Base-by-base conservation (phyloP, 2,888 invertebrate species). In the Polylopha cassiicola region DNA sequence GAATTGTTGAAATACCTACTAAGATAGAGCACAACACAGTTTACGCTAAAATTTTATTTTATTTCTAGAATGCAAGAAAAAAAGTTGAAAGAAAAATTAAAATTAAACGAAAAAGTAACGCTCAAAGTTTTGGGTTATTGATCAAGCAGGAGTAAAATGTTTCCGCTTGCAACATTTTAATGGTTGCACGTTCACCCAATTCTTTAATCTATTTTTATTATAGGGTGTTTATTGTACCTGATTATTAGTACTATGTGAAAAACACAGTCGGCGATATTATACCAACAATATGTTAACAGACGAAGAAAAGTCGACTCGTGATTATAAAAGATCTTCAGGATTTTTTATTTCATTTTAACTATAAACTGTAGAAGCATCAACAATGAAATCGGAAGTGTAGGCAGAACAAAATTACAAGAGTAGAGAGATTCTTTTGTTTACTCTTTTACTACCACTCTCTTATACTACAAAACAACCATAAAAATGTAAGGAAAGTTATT, bases 101-200 rank as follows among this genome's bases (percentile, higher is more conserved):
- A 55, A 16, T n/a, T 13, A 16, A 11, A 55, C 17, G 53, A 55
- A 55, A 64, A 62, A 58, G 58, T 64, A 53, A 58, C 64, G 59
- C 64, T 65, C 62, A 63, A 68, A 70, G 56, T 70, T 68, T 61
- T 62, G 57, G 61, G 65, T 68, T 66, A 62, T 62, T 61, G 60
- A 55, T 50, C 54, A 47, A 51, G 49, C 50, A 50, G 58, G 41
- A 51, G 55, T 55, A 53, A 54, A 57, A 55, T 55, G 55, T 56
- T 57, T 51, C 47, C 52, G 23, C 33, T 43, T 21, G 39, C 27
- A 32, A 28, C 36, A 43, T 30, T 21, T 38, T 43, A 36, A 46
- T 43, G 27, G 17, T 20, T 11, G 34, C 34, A 16, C 24, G 21
- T 13, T 36, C 34, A 41, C 29, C 34, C 29, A 41, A 34, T 36